Conservation (phyloP, 30 jellyfish, hydroid and myxozoan species). For the Calvadosia cruxmelitensis region DNA sequence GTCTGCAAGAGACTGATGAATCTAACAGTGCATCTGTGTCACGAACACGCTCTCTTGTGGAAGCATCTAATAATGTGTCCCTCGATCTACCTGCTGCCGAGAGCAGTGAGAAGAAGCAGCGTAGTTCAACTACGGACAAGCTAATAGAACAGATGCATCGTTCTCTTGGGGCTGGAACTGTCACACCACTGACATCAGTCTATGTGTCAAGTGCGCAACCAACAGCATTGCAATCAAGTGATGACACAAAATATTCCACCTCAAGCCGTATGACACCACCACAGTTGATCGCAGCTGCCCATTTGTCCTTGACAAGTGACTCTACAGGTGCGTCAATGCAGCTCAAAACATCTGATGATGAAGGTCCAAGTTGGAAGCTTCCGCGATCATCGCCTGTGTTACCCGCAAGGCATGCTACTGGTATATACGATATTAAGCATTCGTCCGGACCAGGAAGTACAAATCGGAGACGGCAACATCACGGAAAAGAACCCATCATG, state of each 20-base stretch:
- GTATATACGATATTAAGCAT: slow-evolving; percentile 65
- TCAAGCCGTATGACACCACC: too few relatives aligned
- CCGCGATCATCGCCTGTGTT: background rate
- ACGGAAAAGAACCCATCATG: slow-evolving; percentile 32
- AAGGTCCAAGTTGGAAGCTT: background rate
- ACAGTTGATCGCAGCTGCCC: background rate
- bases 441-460: slow-evolving; percentile 91
- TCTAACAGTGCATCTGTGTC: background rate
- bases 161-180: slow-evolving; percentile 59
- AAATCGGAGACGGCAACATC: slow-evolving; percentile 32
- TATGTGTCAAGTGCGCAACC: too few relatives aligned
- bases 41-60: background rate
- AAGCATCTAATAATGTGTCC: background rate
- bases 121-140: slow-evolving; percentile 5
- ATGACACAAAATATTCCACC: too few relatives aligned
- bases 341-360: background rate
- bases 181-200: slow-evolving; percentile 51
- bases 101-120: background rate
- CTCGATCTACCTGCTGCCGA: background rate
- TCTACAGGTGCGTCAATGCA: background rate
- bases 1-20: background rate
- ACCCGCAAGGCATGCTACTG: slow-evolving; percentile 6
- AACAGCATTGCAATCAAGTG: too few relatives aligned
- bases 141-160: slow-evolving; percentile 33
- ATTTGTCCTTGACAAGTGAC: background rate